Evolutionary conservation across 2,888 invertebrate genomes (phyloP).

Genomic region (Andrena flavipes): DNA sequence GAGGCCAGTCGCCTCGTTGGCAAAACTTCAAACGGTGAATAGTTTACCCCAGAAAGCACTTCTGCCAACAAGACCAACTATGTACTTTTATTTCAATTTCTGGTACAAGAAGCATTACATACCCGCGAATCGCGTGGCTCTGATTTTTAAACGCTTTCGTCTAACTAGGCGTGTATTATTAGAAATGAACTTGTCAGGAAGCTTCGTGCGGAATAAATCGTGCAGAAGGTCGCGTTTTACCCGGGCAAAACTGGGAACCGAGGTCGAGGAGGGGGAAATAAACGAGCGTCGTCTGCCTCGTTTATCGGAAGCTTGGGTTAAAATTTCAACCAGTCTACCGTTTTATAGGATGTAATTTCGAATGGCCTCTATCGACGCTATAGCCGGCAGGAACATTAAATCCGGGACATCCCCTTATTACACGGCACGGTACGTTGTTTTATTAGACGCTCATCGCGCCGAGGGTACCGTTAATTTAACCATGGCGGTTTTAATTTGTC

Average conservation of each 20-base stretch:
- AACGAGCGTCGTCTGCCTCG: conserved; percentile 9
- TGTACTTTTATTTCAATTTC: background rate
- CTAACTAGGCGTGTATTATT: too few species aligned
- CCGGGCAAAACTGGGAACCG: conserved; percentile 30
- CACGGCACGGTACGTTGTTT: conserved; percentile 67
- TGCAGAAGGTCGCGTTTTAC: conserved; percentile 39
- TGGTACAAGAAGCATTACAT: too few species aligned
- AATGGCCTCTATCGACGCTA: conserved; percentile 59
- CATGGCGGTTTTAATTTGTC: conserved; percentile 76
- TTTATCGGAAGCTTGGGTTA: conserved; percentile 40
- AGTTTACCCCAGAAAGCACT: background rate
- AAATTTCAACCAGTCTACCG: conserved; percentile 43
- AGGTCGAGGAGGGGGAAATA: background rate
- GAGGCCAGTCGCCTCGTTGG: background rate
- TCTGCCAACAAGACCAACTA: background rate
- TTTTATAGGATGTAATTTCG: conserved; percentile 60
- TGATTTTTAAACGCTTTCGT: too few species aligned
- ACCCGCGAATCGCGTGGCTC: too few species aligned
- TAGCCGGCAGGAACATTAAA: conserved; percentile 65
- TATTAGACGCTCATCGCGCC: conserved; percentile 70
- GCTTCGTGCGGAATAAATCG: conserved; percentile 14
- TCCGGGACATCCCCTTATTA: conserved; percentile 69
- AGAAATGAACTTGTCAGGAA: too few species aligned
- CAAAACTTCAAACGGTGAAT: background rate
- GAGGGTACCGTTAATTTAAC: conserved; percentile 75